Conservation (phyloP, 2,113 vertebrate species). For the Sapajus apella region DNA sequence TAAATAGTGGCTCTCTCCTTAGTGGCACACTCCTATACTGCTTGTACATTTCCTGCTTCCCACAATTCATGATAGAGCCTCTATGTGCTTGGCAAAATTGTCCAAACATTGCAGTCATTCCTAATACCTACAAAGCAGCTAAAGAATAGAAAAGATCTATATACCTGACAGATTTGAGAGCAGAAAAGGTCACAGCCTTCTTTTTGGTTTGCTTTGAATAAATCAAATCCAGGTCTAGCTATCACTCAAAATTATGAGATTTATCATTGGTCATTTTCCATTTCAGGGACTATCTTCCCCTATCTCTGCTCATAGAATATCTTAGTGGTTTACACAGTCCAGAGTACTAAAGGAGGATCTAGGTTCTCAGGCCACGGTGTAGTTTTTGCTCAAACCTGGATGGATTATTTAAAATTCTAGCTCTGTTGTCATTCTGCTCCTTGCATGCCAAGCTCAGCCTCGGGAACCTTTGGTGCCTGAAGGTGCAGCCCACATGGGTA, state of each 20-base stretch:
- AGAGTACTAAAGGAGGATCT: background rate
- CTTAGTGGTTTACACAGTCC: background rate
- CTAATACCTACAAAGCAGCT: background rate
- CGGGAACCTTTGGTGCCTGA: background rate
- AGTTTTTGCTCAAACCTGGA: background rate
- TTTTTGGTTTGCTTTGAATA: slow-evolving; percentile 6
- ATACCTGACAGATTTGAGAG: background rate
- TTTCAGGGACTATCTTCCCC: background rate
- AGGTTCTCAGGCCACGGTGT: background rate
- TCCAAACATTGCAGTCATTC: background rate
- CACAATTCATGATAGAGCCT: background rate
- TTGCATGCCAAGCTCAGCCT: background rate
- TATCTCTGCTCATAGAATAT: background rate
- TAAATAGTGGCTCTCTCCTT: background rate
- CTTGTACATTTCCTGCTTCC: background rate
- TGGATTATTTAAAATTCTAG: background rate
- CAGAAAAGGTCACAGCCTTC: background rate
- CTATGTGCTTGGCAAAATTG: background rate
- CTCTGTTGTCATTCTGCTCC: background rate
- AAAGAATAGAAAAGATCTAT: background rate
- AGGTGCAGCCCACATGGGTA: background rate
- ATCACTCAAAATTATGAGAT: background rate
- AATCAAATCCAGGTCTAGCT: background rate
- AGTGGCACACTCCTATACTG: background rate
- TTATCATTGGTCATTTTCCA: background rate